Conservation (phyloP, 2,113 vertebrate species). For the Crotophaga sulcirostris region DNA sequence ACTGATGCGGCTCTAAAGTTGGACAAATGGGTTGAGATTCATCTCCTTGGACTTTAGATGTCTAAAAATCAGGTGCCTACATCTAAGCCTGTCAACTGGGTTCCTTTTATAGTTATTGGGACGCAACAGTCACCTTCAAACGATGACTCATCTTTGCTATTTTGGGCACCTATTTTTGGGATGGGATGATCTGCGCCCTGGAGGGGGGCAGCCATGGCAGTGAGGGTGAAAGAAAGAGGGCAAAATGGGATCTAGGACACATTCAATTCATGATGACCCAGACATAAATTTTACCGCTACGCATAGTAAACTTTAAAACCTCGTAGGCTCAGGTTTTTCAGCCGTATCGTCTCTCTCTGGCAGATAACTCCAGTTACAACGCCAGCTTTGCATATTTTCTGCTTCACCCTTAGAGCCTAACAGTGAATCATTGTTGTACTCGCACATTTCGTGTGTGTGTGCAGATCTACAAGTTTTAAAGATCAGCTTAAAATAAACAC, state of each 20-base stretch:
- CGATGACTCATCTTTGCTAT: slow-evolving; percentile 10
- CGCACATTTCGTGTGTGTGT: not conserved
- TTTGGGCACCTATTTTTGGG: slow-evolving; percentile 24
- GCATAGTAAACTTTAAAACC: not conserved
- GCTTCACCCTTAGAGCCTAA: not conserved
- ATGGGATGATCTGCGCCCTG: not conserved
- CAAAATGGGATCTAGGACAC: not conserved
- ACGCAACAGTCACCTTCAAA: slow-evolving; percentile 33
- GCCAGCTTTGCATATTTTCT: slow-evolving; percentile 26
- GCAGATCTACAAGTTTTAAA: slow-evolving; percentile 10
- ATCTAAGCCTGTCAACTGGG: not conserved
- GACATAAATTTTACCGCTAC: not conserved
- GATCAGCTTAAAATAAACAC: not conserved
- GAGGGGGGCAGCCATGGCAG: not conserved
- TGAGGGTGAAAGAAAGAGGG: not conserved
- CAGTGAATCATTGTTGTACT: slow-evolving; percentile 23
- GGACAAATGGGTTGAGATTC: not conserved
- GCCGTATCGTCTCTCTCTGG: not conserved
- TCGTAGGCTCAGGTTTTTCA: not conserved
- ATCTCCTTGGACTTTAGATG: not conserved
- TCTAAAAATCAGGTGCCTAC: not conserved
- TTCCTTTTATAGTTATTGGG: not conserved
- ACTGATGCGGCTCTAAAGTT: not conserved
- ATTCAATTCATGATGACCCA: not conserved
- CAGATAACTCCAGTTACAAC: not conserved